Conservation (phyloP, 37 sponge, comb jelly and placozoan species). For the Diacarnus erythraeanus region DNA sequence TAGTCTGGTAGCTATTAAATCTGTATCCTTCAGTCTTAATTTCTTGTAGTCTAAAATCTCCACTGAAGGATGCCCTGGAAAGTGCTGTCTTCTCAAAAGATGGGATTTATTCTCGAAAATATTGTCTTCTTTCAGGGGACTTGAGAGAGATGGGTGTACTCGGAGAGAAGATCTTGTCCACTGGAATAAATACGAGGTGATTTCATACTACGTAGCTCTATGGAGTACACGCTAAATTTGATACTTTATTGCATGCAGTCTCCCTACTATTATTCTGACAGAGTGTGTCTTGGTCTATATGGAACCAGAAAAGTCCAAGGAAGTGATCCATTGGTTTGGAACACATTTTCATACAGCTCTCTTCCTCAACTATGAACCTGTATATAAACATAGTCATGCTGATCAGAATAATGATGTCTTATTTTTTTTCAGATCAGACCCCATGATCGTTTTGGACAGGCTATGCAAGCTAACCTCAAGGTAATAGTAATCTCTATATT, state of each 20-base stretch:
- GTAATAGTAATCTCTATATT: conserved; percentile 11
- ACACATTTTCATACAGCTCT: conserved; percentile 49
- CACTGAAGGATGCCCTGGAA: conserved; percentile 12
- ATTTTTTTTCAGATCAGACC: conserved; percentile 36
- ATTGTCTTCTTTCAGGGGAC: conserved; percentile 67
- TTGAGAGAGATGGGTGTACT: conserved; percentile 50
- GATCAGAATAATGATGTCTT: not conserved
- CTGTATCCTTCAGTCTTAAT: not conserved
- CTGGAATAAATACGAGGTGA: conserved; percentile 60
- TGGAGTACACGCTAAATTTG: not conserved
- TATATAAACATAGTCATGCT: conserved; percentile 16
- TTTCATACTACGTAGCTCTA: not conserved
- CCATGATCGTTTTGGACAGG: conserved; percentile 61
- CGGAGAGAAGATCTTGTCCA: conserved; percentile 33
- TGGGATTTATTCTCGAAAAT: conserved; percentile 46
- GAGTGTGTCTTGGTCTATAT: conserved; percentile 92
- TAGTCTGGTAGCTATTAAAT: not conserved
- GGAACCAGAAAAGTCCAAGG: conserved; percentile 49
- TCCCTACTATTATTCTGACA: conserved; percentile 78
- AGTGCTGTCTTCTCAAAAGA: conserved; percentile 7
- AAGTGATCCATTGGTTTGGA: conserved; percentile 74
- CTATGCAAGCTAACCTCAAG: conserved; percentile 69
- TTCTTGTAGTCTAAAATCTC: conserved; percentile 5
- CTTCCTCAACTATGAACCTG: conserved; percentile 88
- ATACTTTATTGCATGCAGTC: conserved; percentile 5